Conservation (phyloP, 1,140 invertebrate genomes). For the Bombus waltoni region DNA sequence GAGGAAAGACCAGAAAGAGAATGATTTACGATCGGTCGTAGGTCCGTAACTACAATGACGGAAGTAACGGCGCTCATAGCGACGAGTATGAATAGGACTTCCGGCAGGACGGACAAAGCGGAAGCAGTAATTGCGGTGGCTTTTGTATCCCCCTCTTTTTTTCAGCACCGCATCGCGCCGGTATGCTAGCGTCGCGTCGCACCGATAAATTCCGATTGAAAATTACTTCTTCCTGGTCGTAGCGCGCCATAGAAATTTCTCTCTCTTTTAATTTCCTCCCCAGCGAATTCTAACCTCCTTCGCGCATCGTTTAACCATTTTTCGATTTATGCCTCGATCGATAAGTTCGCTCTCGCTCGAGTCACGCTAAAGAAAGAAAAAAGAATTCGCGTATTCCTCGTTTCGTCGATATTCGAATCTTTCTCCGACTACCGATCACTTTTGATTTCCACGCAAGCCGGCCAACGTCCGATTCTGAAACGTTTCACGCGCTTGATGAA, state of each 20-base stretch:
- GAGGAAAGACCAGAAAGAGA: background rate
- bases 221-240: slow-evolving; percentile 19
- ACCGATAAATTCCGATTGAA: slow-evolving; percentile 57
- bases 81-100: slow-evolving; percentile 74
- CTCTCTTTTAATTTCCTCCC: slow-evolving; percentile 14
- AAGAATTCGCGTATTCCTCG: background rate
- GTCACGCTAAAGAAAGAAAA: background rate
- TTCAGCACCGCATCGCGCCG: background rate
- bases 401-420: too few relatives aligned
- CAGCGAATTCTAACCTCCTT: background rate
- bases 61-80: slow-evolving; percentile 71
- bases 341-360: background rate
- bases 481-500: too few relatives aligned
- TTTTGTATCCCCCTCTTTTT: slow-evolving; percentile 46
- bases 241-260: slow-evolving; percentile 1
- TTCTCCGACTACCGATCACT: too few relatives aligned
- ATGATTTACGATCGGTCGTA: slow-evolving; percentile 33
- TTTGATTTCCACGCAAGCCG: too few relatives aligned
- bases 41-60: slow-evolving; percentile 67
- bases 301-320: background rate
- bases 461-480: too few relatives aligned
- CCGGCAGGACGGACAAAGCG: slow-evolving; percentile 64
- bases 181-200: slow-evolving; percentile 1
- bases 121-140: slow-evolving; percentile 69
- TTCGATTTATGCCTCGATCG: background rate